Percentiles rank a stretch among this genome's conserved stretches.
phyloP scores from a whole-genome alignment of 1,140 invertebrate species.

The Campodea augens region DNA sequence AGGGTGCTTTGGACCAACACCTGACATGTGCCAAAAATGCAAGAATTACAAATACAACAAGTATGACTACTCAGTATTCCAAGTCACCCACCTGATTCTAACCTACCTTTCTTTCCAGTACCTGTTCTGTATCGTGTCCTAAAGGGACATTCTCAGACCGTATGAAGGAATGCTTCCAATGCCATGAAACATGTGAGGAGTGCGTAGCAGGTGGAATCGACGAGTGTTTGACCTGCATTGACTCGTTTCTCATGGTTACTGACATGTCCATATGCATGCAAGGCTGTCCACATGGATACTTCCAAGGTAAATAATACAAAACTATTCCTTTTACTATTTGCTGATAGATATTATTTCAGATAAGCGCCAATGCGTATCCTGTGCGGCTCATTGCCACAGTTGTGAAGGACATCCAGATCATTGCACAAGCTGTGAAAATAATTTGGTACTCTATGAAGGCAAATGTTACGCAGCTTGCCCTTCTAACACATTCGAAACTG shows the following conservation, averaged over 20 bases:
- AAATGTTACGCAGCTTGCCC: slow-evolving; percentile 66
- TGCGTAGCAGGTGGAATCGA: slow-evolving; percentile 64
- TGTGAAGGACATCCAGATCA: slow-evolving; percentile 58
- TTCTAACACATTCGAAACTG: slow-evolving; percentile 54
- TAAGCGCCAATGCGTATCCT: slow-evolving; percentile 53
- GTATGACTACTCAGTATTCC: too few relatives aligned
- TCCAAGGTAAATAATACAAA: too few relatives aligned
- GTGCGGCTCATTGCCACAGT: slow-evolving; percentile 56
- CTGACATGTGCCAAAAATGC: slow-evolving; percentile 57
- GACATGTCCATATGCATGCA: slow-evolving; percentile 62
- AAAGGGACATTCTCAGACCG: slow-evolving; percentile 56
- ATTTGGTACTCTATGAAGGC: slow-evolving; percentile 55
- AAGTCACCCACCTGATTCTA: too few relatives aligned
- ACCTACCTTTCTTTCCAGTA: slow-evolving; percentile 24
- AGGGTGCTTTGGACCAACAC: slow-evolving; percentile 61
- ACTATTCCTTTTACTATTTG: slow-evolving; percentile 6
- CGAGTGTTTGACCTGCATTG: slow-evolving; percentile 57
- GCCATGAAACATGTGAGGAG: slow-evolving; percentile 64
- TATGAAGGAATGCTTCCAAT: slow-evolving; percentile 54
- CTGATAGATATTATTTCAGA: slow-evolving; percentile 49
- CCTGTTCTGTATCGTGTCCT: slow-evolving; percentile 58
- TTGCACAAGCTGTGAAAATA: slow-evolving; percentile 65
- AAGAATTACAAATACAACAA: slow-evolving; percentile 57
- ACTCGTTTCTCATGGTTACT: slow-evolving; percentile 51
- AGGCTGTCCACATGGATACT: slow-evolving; percentile 68